Conservation (phyloP, 2,888 invertebrate species). For the Phragmatobia fuliginosa region DNA sequence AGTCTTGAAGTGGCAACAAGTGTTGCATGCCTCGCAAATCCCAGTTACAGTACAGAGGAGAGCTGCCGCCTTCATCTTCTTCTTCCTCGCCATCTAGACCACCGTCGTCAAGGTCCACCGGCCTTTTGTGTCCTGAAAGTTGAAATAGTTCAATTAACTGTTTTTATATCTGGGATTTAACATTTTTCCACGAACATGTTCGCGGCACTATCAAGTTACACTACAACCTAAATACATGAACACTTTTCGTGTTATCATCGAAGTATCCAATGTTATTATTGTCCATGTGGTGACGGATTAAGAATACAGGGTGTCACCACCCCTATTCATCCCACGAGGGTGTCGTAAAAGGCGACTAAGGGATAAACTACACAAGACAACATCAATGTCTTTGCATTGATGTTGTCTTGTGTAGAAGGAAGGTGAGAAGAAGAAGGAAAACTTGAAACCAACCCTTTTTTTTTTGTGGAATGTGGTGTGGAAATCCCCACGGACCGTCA, state of each 20-base stretch:
- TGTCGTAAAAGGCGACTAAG: no score
- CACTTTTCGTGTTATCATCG: background rate
- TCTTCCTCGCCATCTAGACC: slow-evolving; percentile 78
- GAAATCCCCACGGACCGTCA: no score
- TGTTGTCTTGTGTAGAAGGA: no score
- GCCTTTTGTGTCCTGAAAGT: slow-evolving; percentile 71
- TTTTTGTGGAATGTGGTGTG: no score
- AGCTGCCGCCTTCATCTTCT: slow-evolving; percentile 87
- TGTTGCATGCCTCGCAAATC: slow-evolving; percentile 90
- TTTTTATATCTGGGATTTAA: background rate
- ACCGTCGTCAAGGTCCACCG: slow-evolving; percentile 68
- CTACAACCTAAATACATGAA: background rate
- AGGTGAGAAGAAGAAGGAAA: no score
- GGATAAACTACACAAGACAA: no score
- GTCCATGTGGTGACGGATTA: no score
- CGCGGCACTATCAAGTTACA: background rate
- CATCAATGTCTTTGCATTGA: no score
- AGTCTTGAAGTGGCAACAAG: slow-evolving; percentile 94
- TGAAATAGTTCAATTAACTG: background rate
- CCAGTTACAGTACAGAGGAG: slow-evolving; percentile 91
- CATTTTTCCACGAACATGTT: background rate
- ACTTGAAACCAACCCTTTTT: no score
- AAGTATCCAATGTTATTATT: no score
- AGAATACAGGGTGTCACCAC: no score
- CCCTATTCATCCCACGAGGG: no score